Evolutionary conservation across 2,888 invertebrate genomes (phyloP).

Genomic region (Papilio demoleus): DNA sequence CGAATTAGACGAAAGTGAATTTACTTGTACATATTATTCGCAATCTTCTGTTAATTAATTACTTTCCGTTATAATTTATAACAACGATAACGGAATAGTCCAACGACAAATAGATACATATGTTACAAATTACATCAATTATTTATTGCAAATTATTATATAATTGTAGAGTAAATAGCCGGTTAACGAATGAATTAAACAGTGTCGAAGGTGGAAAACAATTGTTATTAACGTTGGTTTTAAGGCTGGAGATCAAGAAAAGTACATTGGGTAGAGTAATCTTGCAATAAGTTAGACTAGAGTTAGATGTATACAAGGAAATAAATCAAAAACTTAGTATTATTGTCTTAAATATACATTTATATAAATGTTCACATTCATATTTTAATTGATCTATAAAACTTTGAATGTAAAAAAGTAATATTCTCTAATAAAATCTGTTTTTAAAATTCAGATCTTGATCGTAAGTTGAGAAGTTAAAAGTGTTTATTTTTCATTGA

Average conservation of each 20-base stretch:
- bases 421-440: conserved; percentile 15
- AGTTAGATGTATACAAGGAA: background rate
- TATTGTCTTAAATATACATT: background rate
- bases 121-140: background rate
- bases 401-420: background rate
- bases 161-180: background rate
- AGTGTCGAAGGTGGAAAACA: background rate
- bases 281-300: background rate
- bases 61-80: background rate
- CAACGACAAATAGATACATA: background rate
- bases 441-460: conserved; percentile 21
- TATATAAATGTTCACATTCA: background rate
- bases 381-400: conserved; percentile 2
- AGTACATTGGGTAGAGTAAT: background rate
- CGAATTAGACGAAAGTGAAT: conserved; percentile 34
- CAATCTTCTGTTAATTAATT: conserved; percentile 3
- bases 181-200: background rate
- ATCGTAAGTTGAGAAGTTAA: conserved; percentile 24
- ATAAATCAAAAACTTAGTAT: background rate
- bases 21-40: conserved; percentile 28
- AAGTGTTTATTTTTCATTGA: conserved; percentile 24
- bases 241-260: background rate
- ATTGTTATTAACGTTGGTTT: background rate
- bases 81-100: background rate
- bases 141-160: background rate